Evolutionary conservation across 2,888 invertebrate species (phyloP).

Genomic region (Pocota personata): DNA sequence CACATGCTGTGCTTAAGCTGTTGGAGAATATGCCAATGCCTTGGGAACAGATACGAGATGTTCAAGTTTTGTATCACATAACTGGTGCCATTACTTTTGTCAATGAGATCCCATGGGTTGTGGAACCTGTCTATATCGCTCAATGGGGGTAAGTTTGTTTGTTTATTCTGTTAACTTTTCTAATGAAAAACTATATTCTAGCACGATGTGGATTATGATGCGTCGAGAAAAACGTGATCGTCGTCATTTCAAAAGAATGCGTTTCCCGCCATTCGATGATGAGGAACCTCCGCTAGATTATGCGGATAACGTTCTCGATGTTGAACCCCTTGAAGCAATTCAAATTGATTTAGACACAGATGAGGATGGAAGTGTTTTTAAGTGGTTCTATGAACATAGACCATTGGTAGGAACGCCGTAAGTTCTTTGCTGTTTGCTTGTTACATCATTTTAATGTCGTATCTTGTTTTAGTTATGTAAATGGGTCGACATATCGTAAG

Average conservation of each 20-base stretch:
- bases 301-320: slow-evolving; percentile 99
- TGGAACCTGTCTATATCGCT: slow-evolving; percentile 99
- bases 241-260: slow-evolving; percentile 99
- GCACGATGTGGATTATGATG: slow-evolving; percentile 99
- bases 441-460: neutral
- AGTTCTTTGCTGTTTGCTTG: slow-evolving; percentile 74
- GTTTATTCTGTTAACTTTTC: neutral
- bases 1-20: slow-evolving; percentile 99
- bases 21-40: slow-evolving; percentile 99
- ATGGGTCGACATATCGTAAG: slow-evolving; percentile 97
- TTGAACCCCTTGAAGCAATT: slow-evolving; percentile 99
- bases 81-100: slow-evolving; percentile 99
- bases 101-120: slow-evolving; percentile 99
- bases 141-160: slow-evolving; percentile 94
- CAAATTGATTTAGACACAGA: slow-evolving; percentile 98
- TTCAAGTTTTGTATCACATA: slow-evolving; percentile 98
- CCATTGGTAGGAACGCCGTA: slow-evolving; percentile 95
- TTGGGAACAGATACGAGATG: slow-evolving; percentile 99
- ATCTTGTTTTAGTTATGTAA: slow-evolving; percentile 87
- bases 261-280: slow-evolving; percentile 99
- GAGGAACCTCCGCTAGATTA: slow-evolving; percentile 99
- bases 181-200: slow-evolving; percentile 77
- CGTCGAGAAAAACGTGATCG: slow-evolving; percentile 98
- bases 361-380: slow-evolving; percentile 94
- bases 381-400: slow-evolving; percentile 99